Conservation (phyloP, 1,140 invertebrate species). For the Sweltsa coloradensis region DNA sequence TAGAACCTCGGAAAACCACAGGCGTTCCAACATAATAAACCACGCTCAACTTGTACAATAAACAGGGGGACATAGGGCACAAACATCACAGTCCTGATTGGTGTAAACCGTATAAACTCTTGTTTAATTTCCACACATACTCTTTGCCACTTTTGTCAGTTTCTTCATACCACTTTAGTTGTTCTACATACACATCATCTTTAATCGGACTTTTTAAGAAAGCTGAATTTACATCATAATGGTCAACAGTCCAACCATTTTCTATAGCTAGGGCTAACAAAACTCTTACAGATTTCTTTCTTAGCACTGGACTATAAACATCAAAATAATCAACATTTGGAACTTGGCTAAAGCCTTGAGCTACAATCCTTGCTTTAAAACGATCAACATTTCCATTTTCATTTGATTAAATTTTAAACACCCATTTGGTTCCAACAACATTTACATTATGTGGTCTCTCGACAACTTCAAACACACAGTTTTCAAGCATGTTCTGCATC, state of each 20-base stretch:
- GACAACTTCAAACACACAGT: constrained; percentile 24
- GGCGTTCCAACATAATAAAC: no score
- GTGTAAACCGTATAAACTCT: constrained; percentile 16
- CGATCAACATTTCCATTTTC: constrained; percentile 18
- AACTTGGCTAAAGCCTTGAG: constrained; percentile 22
- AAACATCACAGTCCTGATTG: no score
- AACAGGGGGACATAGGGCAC: no score
- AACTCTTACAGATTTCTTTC: constrained; percentile 16
- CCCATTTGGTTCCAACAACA: constrained; percentile 25
- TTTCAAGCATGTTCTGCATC: constrained; percentile 20
- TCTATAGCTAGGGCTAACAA: constrained; percentile 16
- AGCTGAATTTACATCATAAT: constrained; percentile 23
- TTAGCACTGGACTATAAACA: constrained; percentile 22
- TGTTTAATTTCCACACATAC: constrained; percentile 15
- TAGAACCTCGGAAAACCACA: no score
- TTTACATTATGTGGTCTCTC: constrained; percentile 18
- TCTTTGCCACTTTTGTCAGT: constrained; percentile 9
- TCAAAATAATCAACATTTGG: constrained; percentile 22
- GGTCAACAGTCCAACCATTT: constrained; percentile 13
- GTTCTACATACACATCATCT: constrained; percentile 21
- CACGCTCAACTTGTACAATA: no score
- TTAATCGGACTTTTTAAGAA: constrained; percentile 24
- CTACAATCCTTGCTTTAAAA: constrained; percentile 22
- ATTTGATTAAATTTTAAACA: constrained; percentile 23
- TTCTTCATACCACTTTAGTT: constrained; percentile 17